These are phyloP conservation scores for Drosophila takahashii DNA, from an alignment of 1,140 invertebrate species.

Conservation along the genomic window DNA sequence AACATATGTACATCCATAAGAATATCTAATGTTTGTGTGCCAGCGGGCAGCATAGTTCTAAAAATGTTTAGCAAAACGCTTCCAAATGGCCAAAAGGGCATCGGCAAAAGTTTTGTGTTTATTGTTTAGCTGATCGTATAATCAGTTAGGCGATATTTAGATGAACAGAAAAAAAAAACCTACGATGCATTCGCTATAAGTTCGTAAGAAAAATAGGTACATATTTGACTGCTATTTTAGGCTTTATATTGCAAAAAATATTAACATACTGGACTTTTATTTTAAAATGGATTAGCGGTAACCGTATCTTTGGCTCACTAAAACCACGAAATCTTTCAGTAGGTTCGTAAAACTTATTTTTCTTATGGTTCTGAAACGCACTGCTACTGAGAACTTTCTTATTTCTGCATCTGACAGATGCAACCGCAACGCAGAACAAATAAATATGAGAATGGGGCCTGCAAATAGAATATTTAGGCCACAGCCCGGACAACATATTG, in stretches of 20 bases:
- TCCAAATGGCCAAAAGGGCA: conserved; percentile 48
- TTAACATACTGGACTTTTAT: too few relatives aligned
- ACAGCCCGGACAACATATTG: conserved; percentile 29
- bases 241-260: background rate
- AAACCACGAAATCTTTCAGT: background rate
- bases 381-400: background rate
- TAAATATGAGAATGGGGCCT: conserved; percentile 48
- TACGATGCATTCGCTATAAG: background rate
- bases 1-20: background rate
- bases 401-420: conserved; percentile 42
- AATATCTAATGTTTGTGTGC: conserved; percentile 22
- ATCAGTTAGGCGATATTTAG: conserved; percentile 31
- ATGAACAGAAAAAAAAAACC: conserved; percentile 8
- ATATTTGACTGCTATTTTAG: too few relatives aligned
- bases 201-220: background rate
- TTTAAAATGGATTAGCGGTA: too few relatives aligned
- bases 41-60: conserved; percentile 60
- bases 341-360: conserved; percentile 5
- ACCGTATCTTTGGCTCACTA: background rate
- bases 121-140: conserved; percentile 38
- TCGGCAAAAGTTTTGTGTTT: conserved; percentile 43
- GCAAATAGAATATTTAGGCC: conserved; percentile 57
- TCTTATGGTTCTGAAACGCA: background rate
- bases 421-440: conserved; percentile 39
- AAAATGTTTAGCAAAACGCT: conserved; percentile 66